Base-by-base conservation (phyloP, 2,797 vertebrate genomes). In the Amblyraja radiata region DNA sequence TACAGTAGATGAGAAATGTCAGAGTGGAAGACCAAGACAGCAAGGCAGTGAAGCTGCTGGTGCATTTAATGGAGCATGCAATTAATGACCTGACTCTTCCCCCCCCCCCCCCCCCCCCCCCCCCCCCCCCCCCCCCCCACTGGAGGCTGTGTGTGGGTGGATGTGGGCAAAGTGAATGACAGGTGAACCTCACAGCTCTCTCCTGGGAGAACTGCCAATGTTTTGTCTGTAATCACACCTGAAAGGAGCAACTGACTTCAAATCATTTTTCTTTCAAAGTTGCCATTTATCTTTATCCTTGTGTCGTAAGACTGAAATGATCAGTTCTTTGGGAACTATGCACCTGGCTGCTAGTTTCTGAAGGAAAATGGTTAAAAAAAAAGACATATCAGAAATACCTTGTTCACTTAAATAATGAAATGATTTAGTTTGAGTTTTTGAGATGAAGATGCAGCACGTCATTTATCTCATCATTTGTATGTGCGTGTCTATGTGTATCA, bases 131-230 rank as follows among this genome's bases (percentile, higher is more conserved):
- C 58, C 90, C 90, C 90, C 58, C 39, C 23, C 90, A 76, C 39
- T 76, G 90, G 90, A 92, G 39, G 25, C 71, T 92, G 71, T 74
- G 90, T 25, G 90, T 92, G 90, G 90, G 90, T 28, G 39, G 90
- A 92, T 36, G 90, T 92, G 90, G 71, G 71, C 90, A 76, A 71
- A 92, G 46, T 46, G 90, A 92, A 25, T 76, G 90, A 76, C 90
- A 92, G 39, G 90, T 25, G 11, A 0, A 92, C 71, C 71, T 92
- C 58, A 54, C 90, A 74, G 46, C 90, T 76, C 8, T n/a, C 90
- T 92, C 90, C 71, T 39, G 58, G 46, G 90, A n/a, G 90, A 71
- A 76, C n/a, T 54, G 71, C 90, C 76, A n/a, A 91, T 73, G 65
- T 54, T 91, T 92, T 71, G 65, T 25, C 25, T 92, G 11, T 76